Conservation (phyloP, 2,797 vertebrate genomes). For the Gallinago nigripennis region DNA sequence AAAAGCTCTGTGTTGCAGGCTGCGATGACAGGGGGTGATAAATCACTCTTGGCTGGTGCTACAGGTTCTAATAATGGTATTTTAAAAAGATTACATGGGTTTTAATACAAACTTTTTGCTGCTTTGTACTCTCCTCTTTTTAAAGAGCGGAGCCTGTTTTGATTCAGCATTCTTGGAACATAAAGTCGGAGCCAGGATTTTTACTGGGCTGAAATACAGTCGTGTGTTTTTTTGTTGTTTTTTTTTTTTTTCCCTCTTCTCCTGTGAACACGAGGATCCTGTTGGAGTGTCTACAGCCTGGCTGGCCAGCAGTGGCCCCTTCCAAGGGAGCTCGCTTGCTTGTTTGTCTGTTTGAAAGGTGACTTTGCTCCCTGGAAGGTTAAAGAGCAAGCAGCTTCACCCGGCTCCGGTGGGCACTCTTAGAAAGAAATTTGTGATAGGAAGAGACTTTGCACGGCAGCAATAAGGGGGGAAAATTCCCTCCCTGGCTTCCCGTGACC, state of each 20-base stretch:
- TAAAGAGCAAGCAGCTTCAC: neutral
- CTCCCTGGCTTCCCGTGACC: neutral
- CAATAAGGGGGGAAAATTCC: neutral
- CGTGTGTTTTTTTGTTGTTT: too few species aligned
- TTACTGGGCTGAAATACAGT: neutral
- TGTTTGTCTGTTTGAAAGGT: neutral
- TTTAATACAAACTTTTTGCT: constrained; percentile 43
- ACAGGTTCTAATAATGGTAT: constrained; percentile 45
- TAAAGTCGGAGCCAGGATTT: neutral
- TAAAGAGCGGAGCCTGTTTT: constrained; percentile 11
- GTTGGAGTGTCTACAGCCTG: neutral
- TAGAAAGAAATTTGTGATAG: neutral
- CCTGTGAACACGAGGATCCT: neutral
- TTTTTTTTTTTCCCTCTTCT: neutral
- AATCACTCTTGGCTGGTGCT: constrained; percentile 44
- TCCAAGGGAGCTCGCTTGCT: neutral
- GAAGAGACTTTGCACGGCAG: neutral
- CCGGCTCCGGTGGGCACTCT: neutral
- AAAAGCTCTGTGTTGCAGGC: constrained; percentile 44
- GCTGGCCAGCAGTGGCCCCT: neutral
- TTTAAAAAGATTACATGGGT: constrained; percentile 43
- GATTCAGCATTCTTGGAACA: constrained; percentile 21
- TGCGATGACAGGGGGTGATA: constrained; percentile 41
- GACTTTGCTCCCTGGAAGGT: neutral
- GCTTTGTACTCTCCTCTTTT: constrained; percentile 20